phyloP scores from a whole-genome alignment of 2,113 vertebrate species.

The Alexandromys fortis region DNA sequence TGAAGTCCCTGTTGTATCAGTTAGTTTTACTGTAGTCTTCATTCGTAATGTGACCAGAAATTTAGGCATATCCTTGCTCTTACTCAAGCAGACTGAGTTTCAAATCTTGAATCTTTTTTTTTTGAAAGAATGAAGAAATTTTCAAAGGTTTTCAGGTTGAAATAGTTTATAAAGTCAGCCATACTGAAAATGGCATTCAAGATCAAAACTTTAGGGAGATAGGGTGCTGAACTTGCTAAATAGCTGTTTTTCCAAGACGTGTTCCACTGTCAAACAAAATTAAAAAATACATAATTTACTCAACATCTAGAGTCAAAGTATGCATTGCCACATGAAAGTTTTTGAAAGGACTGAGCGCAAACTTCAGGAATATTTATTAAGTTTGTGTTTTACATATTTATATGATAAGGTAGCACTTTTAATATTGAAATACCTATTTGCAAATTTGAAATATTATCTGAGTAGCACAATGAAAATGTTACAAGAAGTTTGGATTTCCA shows the following conservation, averaged over 20 bases:
- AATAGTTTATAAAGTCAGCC: background rate
- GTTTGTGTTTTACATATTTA: background rate
- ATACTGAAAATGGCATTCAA: background rate
- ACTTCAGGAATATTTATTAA: background rate
- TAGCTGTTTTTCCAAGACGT: background rate
- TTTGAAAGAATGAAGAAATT: background rate
- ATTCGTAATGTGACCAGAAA: background rate
- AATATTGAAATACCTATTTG: background rate
- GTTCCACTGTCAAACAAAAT: slow-evolving; percentile 11
- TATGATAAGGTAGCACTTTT: background rate
- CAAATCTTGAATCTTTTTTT: background rate
- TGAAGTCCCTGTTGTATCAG: background rate
- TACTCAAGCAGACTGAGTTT: background rate
- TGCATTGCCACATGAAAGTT: background rate
- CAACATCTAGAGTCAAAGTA: background rate
- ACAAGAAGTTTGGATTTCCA: background rate
- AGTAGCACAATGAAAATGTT: background rate
- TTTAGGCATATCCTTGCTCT: background rate
- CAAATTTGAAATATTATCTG: background rate
- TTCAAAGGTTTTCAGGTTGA: background rate
- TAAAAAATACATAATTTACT: background rate
- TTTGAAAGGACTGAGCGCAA: background rate
- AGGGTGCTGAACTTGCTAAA: background rate
- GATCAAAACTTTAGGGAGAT: background rate
- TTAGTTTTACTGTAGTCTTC: background rate